Base-by-base conservation (phyloP, 2,113 vertebrate genomes). In the Collichthys lucidus region DNA sequence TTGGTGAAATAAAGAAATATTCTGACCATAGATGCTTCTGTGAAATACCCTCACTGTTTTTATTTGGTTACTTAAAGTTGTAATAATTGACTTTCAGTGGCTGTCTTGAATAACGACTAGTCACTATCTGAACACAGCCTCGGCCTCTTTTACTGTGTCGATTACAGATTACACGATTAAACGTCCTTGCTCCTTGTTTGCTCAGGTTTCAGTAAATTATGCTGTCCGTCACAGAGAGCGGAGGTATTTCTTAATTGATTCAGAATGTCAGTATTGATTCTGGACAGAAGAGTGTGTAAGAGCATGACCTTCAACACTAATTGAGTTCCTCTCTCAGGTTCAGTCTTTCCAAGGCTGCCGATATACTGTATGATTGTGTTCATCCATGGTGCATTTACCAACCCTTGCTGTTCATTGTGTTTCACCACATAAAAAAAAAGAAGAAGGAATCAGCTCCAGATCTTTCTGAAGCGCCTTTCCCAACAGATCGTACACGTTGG, bases 251-350 rank as follows among this genome's bases (percentile, higher is more conserved):
- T 57, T 69, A 65, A 84, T 75, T 82, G 57, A 84, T 86, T 78
- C 50, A 76, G 85, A 87, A 87, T 86, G 89, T 86, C 77, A 77
- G 70, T 66, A 80, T 85, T 75, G 82, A 89, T 88, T 82, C 9
- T 46, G 67, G 77, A 66, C 60, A 73, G 24, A 69, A 16, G 65
- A 59, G 24, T 77, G 56, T 79, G 49, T 64, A 49, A 65, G 74
- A 78, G 61, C 76, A 50, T 26, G 70, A 86, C 79, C 85, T 86
- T 89, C 62, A 79, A 0, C 82, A 31, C 61, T 87, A 86, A 90
- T 77, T 79, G 52, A 85, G 64, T 78, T 80, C 78, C 79, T 65
- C 65, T 78, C 57, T 59, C 16, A 12, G 57, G 65, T 67, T 79
- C 17, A 16, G 68, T 82, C 55, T 69, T 72, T 64, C 47, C 72